Percentiles rank a stretch among this genome's conserved stretches.
phyloP scores from a whole-genome alignment of 2,797 vertebrate species.

The Pangasius krempfi region DNA sequence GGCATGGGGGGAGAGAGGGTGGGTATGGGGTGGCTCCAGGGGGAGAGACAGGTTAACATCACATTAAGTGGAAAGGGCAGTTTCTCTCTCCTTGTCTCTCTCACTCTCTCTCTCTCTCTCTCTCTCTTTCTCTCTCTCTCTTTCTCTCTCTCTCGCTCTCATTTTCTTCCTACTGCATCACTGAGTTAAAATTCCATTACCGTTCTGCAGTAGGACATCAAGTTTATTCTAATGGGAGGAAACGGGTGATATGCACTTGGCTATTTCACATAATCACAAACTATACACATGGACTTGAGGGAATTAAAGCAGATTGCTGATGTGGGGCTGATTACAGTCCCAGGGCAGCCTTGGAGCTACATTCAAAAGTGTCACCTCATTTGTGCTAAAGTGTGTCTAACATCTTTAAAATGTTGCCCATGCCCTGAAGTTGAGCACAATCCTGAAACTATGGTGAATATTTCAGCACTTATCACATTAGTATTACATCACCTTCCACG shows the following conservation, averaged over 20 bases:
- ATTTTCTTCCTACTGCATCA: neutral
- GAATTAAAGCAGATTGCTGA: conserved; percentile 28
- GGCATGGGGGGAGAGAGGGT: conserved; percentile 32
- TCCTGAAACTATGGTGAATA: neutral
- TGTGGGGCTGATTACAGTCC: conserved; percentile 4
- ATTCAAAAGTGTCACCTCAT: conserved; percentile 11
- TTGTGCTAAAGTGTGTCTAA: conserved; percentile 7
- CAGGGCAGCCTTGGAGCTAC: neutral
- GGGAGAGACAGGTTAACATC: conserved; percentile 70
- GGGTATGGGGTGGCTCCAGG: conserved; percentile 49
- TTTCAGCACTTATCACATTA: neutral
- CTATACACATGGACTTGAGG: conserved; percentile 9
- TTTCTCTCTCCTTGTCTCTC: conserved; percentile 13
- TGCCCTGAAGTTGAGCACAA: neutral
- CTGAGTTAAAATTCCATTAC: conserved; percentile 29
- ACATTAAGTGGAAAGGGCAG: conserved; percentile 67
- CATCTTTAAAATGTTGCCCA: neutral
- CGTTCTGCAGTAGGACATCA: conserved; percentile 24
- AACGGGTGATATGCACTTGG: conserved; percentile 23
- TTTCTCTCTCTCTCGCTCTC: conserved; percentile 20
- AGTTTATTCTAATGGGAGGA: conserved; percentile 19
- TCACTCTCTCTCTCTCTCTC: conserved; percentile 11
- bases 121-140: conserved; percentile 6
- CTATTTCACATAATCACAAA: conserved; percentile 22
- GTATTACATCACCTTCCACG: neutral